phyloP scores from a whole-genome alignment of 1,140 invertebrate genomes.

The Tribolium castaneum region DNA sequence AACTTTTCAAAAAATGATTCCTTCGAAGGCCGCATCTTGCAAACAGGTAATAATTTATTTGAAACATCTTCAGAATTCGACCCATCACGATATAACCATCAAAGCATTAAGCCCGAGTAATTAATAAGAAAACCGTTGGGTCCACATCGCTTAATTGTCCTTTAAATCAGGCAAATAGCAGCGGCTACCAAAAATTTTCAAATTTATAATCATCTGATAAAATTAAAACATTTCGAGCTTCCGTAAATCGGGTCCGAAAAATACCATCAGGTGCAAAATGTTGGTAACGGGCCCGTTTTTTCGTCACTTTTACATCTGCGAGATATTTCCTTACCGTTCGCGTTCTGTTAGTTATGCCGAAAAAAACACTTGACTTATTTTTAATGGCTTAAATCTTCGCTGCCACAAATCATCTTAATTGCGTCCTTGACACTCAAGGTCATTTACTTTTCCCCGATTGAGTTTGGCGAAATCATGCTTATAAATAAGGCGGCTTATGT shows the following conservation, averaged over 20 bases:
- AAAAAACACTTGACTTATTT: slow-evolving; percentile 26
- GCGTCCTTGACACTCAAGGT: slow-evolving; percentile 24
- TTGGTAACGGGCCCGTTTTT: slow-evolving; percentile 17
- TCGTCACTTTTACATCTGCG: slow-evolving; percentile 20
- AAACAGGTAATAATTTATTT: background rate
- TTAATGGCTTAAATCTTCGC: background rate
- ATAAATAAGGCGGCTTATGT: background rate
- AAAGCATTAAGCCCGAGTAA: slow-evolving; percentile 4
- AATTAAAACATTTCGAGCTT: slow-evolving; percentile 22
- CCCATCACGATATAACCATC: background rate
- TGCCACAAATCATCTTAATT: slow-evolving; percentile 18
- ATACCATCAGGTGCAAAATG: slow-evolving; percentile 7
- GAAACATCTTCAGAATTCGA: background rate
- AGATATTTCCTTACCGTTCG: slow-evolving; percentile 15
- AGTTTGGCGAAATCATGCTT: slow-evolving; percentile 29
- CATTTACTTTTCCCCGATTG: background rate
- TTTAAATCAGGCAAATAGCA: background rate
- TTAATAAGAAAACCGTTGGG: background rate
- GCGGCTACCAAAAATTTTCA: background rate
- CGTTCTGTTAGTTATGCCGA: slow-evolving; percentile 14
- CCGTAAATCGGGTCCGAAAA: background rate
- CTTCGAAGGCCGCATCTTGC: background rate
- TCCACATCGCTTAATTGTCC: slow-evolving; percentile 6
- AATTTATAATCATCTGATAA: slow-evolving; percentile 9
- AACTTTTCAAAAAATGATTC: background rate